Conservation (phyloP, 1,140 invertebrate genomes). For the Drosophila bocki region DNA sequence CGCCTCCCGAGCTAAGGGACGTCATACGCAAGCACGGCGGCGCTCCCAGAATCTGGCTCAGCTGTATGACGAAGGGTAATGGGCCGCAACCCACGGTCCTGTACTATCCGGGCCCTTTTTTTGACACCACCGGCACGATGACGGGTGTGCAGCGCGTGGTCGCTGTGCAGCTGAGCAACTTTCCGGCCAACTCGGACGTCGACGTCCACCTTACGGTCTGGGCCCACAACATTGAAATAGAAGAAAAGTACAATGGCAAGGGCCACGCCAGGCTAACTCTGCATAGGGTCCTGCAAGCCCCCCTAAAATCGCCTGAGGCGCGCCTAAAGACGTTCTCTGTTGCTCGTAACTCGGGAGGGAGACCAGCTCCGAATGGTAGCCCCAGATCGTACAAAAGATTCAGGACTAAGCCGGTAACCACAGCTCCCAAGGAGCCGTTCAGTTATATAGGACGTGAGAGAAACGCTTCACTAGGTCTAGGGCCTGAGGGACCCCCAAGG, state of each 20-base stretch:
- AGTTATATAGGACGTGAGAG: neutral
- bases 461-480: neutral
- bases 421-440: neutral
- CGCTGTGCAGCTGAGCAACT: slow-evolving; percentile 32
- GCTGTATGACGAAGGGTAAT: slow-evolving; percentile 3
- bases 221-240: slow-evolving; percentile 57
- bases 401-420: neutral
- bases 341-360: neutral
- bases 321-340: neutral
- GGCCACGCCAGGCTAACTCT: slow-evolving; percentile 38
- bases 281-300: neutral
- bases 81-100: neutral
- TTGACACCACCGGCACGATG: slow-evolving; percentile 5
- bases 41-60: slow-evolving; percentile 48
- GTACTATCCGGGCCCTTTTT: slow-evolving; percentile 40
- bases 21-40: slow-evolving; percentile 23
- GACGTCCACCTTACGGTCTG: slow-evolving; percentile 39
- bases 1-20: neutral
- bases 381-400: neutral
- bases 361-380: too few species aligned
- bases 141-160: slow-evolving; percentile 35
- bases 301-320: neutral
- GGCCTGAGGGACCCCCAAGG: too few species aligned
- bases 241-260: neutral
- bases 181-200: slow-evolving; percentile 17